These are phyloP conservation scores for Bucco capensis DNA, from an alignment of 2,113 vertebrate genomes.

Conservation along the genomic window DNA sequence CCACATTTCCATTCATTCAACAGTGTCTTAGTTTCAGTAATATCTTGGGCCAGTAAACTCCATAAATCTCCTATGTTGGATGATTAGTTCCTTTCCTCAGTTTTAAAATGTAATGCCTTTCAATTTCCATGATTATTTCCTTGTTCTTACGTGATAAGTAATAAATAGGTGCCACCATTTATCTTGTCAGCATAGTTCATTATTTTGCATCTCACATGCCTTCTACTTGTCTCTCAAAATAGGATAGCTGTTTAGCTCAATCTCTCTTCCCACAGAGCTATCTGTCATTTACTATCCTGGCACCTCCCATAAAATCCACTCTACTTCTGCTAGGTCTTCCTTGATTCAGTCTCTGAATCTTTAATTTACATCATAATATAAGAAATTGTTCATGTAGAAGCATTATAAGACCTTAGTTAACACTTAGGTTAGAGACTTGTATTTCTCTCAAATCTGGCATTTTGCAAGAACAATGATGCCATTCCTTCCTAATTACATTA, in stretches of 20 bases:
- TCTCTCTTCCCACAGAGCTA: neutral
- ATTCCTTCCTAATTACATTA: neutral
- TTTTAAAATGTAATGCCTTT: constrained; percentile 12
- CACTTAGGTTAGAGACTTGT: neutral
- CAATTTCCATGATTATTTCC: constrained; percentile 27
- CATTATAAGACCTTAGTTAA: neutral
- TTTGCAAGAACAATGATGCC: neutral
- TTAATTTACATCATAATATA: neutral
- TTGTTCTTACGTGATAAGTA: neutral
- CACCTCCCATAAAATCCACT: neutral
- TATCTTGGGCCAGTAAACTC: neutral
- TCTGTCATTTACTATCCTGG: neutral
- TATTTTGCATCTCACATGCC: neutral
- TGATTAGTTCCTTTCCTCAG: neutral
- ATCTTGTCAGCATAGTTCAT: constrained; percentile 7
- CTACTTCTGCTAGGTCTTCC: neutral
- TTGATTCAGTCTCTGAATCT: neutral
- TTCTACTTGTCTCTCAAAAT: constrained; percentile 6
- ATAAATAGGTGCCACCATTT: constrained; percentile 8
- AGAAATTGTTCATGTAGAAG: neutral
- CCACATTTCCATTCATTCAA: neutral
- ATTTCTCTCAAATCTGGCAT: neutral
- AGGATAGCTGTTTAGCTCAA: neutral
- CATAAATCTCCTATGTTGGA: neutral
- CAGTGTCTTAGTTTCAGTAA: neutral